Base-by-base conservation (phyloP, 2,888 invertebrate genomes). In the Thymelicus lineola region DNA sequence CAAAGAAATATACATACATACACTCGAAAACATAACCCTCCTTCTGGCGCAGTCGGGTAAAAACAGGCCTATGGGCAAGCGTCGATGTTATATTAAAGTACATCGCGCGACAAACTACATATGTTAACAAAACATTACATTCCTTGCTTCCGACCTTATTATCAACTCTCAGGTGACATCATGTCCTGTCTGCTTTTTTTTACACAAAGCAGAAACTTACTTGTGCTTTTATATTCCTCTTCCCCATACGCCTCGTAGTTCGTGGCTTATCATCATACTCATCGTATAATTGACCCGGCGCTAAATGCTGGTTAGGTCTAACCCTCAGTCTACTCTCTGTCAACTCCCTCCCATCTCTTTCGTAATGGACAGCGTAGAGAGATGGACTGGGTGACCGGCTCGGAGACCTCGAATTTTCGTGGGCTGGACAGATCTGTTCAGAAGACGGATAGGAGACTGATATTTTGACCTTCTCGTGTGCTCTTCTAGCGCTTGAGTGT, bases 211-310 rank as follows among this genome's bases (percentile, higher is more conserved):
- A 48, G 15, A 15, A 7, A 7, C 71, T 66, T 70, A 98, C 98
- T 94, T 97, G 97, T 5, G 97, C 97, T 86, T 98, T 98, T 73
- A 98, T 97, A 86, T 98, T 98, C 71, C 98, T 94, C 81, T 97
- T 97, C 38, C 98, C 97, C 97, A 98, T 97, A 78, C 96, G 95
- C 76, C 96, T 94, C 14, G 95, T 94, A 0, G 95, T 86, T 35
- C 95, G 84, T 0, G 93, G 93, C 66, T 93, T 93, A 74, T 93
- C 93, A 72, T 92, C 92, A 42, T 86, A 87, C 50, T 94, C 94
- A 61, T 88, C 95, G 76, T 86, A 94, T 76, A 92, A 73, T 1
- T 88, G 94, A 67, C 84, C 93, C 71, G 90, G 95, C 55, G 94
- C 90, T 72, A 94, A 86, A 36, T 89, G 89, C 63, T 90, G 91